phyloP scores from a whole-genome alignment of 2,888 invertebrate species.

The Cephus runcator region DNA sequence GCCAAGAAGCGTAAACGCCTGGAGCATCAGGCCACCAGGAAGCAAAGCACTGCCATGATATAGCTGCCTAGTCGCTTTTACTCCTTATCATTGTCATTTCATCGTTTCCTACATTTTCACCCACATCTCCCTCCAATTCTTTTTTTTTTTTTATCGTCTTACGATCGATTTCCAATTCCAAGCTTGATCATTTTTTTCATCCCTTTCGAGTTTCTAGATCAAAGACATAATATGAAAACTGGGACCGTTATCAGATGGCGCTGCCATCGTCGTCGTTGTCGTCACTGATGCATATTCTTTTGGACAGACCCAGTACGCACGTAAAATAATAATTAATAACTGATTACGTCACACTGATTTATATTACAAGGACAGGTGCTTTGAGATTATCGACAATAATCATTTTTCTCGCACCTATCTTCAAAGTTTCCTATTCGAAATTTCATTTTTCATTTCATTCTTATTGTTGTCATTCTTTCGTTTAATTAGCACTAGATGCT shows the following conservation, averaged over 20 bases:
- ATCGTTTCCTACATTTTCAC: no score
- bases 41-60: slow-evolving; percentile 18
- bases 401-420: not conserved
- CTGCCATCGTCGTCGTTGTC: slow-evolving; percentile 1
- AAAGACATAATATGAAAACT: slow-evolving; percentile 7
- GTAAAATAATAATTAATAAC: no score
- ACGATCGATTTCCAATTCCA: no score
- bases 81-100: slow-evolving; percentile 18
- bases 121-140: no score
- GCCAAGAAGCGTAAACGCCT: not conserved
- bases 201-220: no score
- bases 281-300: no score
- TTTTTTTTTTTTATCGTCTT: no score
- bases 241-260: slow-evolving; percentile 11
- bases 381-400: not conserved
- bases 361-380: no score
- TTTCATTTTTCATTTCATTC: slow-evolving; percentile 8
- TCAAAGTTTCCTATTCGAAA: not conserved
- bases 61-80: slow-evolving; percentile 36
- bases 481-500: not conserved
- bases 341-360: no score
- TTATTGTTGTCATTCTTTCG: not conserved
- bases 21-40: not conserved
- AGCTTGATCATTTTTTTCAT: no score
- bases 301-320: no score